Evolutionary conservation across 2,888 invertebrate genomes (phyloP), one percentile per base, ranked within the genome.

Genomic region (Slavum lentiscoides): DNA sequence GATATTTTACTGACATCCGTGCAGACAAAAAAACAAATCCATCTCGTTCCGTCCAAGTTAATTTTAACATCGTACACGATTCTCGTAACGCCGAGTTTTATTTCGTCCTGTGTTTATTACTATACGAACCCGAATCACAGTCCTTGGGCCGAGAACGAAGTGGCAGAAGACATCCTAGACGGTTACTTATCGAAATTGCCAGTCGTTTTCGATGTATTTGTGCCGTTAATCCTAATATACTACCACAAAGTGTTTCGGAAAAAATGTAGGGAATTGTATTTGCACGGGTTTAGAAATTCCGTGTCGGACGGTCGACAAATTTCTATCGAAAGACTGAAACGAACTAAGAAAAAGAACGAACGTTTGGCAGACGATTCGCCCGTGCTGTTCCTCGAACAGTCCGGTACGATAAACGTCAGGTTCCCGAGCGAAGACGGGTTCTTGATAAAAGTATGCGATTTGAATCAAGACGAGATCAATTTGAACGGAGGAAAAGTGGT

Each of bases 281-380:
- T 80, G 30, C 80, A 80, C n/a, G 80, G 80, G 4, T 80, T 80
- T 43, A 8, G 72, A n/a, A 80, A 80, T 61, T 70, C 80, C 70
- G 80, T 80, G 4, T 80, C 80, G 39, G 80, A 80, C 43, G 80
- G 43, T 6, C 70, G 61, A 59, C 62, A 64, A 23, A 80, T 64
- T 9, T 43, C 64, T 0, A 15, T 72, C 8, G 69, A 69, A 49
- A 43, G 43, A 59, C 59, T 68, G 67, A 68, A n/a, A 21, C 59
- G 75, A 9, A 30, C 59, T 6, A 53, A n/a, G 3, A 21, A 21
- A 1, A 21, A 21, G 2, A 72, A 58, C 39, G 72, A 80, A n/a
- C n/a, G 64, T 58, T 37, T 80, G n/a, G 8, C 64, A 4, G 70
- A 72, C 21, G 80, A 80, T 9, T n/a, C 80, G 17, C 80, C 80